Conservation (phyloP, 2,888 invertebrate genomes). For the Mechanitis mazaeus region DNA sequence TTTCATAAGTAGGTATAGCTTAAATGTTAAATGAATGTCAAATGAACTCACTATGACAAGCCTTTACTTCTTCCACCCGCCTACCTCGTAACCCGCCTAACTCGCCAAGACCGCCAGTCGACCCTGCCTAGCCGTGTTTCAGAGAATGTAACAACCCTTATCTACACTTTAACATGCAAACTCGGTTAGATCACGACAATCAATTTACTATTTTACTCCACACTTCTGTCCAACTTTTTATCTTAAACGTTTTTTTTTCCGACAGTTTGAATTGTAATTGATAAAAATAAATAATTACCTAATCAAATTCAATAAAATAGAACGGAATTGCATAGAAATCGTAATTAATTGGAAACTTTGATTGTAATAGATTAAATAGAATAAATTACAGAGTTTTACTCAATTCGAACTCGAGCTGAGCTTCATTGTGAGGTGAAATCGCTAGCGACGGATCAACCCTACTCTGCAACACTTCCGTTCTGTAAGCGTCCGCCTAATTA, state of each 20-base stretch:
- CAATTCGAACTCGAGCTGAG: constrained; percentile 35
- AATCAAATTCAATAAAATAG: background rate
- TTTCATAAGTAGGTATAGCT: background rate
- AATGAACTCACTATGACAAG: constrained; percentile 18
- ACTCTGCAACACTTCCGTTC: constrained; percentile 50
- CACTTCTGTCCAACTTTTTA: constrained; percentile 10
- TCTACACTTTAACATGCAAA: constrained; percentile 66
- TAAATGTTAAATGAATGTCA: constrained; percentile 1
- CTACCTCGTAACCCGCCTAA: constrained; percentile 37
- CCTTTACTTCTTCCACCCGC: constrained; percentile 35
- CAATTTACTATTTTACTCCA: constrained; percentile 41
- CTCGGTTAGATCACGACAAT: constrained; percentile 53
- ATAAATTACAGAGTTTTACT: constrained; percentile 20
- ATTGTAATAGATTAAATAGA: constrained; percentile 2
- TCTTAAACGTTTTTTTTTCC: constrained; percentile 6
- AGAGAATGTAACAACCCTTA: constrained; percentile 57
- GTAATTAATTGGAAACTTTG: constrained; percentile 1
- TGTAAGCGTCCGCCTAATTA: constrained; percentile 61
- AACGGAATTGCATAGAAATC: background rate
- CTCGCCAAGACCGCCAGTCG: constrained; percentile 37
- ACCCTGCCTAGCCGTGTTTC: constrained; percentile 43
- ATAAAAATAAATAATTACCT: background rate
- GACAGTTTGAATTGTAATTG: constrained; percentile 2
- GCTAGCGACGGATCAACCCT: constrained; percentile 30
- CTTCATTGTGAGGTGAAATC: constrained; percentile 36